Percentiles rank a stretch among this genome's conserved stretches.
Conservation (phyloP, 2,797 vertebrate species). For the Nothura maculosa region DNA sequence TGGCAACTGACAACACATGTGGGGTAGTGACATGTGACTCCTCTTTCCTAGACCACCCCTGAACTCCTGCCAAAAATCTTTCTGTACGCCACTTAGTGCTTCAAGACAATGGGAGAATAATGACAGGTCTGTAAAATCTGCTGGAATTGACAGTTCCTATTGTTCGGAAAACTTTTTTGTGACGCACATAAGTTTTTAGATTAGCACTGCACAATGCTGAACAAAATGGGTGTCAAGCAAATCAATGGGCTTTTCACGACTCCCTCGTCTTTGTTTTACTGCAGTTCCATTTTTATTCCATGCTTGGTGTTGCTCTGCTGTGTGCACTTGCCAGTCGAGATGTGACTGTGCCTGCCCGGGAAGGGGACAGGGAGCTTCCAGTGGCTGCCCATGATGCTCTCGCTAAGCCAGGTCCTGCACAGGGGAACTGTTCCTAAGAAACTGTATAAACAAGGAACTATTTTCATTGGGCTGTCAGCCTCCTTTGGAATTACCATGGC, state of each 20-base stretch:
- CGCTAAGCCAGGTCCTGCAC: neutral
- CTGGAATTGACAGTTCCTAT: slow-evolving; percentile 65
- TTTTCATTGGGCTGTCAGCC: neutral
- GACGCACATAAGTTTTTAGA: slow-evolving; percentile 55
- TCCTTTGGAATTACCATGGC: neutral
- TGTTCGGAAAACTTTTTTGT: slow-evolving; percentile 72
- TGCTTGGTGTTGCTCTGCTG: neutral
- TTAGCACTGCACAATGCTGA: slow-evolving; percentile 29
- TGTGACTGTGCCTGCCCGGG: neutral
- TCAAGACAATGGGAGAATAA: slow-evolving; percentile 72
- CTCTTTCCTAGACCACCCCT: neutral
- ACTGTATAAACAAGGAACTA: neutral
- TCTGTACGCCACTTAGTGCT: slow-evolving; percentile 36
- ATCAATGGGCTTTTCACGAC: slow-evolving; percentile 55
- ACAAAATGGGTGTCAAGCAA: slow-evolving; percentile 61
- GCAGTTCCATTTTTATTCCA: slow-evolving; percentile 29
- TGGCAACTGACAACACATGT: neutral
- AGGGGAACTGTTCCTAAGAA: neutral
- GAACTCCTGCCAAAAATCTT: slow-evolving; percentile 53
- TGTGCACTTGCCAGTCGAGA: neutral
- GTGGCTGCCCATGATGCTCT: neutral
- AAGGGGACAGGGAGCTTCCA: neutral
- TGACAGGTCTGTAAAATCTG: slow-evolving; percentile 63
- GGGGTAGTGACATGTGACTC: neutral
- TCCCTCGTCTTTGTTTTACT: slow-evolving; percentile 22